phyloP scores from a whole-genome alignment of 2,797 vertebrate genomes.

The Urosaurus nigricauda region DNA sequence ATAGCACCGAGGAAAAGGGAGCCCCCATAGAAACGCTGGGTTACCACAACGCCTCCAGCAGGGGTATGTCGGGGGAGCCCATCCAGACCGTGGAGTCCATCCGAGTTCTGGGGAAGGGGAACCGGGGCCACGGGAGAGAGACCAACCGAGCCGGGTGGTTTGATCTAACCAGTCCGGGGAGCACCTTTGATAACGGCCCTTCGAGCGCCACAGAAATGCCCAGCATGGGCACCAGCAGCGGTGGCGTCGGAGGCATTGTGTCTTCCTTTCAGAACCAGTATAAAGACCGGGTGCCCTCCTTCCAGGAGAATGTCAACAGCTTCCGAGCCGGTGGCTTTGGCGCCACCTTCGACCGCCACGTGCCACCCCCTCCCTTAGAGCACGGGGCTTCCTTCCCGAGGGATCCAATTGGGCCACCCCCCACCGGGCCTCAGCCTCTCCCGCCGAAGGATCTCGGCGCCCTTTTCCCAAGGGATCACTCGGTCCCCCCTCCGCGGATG shows the following conservation, averaged over 20 bases:
- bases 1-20: conserved; percentile 83
- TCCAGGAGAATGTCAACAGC: conserved; percentile 77
- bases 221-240: conserved; percentile 64
- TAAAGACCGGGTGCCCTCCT: conserved; percentile 78
- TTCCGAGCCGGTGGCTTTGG: conserved; percentile 79
- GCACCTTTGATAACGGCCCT: conserved; percentile 80
- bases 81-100: conserved; percentile 97
- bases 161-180: conserved; percentile 72
- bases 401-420: conserved; percentile 56
- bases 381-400: conserved; percentile 79
- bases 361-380: conserved; percentile 70
- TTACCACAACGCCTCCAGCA: conserved; percentile 82
- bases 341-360: conserved; percentile 80
- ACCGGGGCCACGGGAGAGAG: conserved; percentile 81
- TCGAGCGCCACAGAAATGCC: conserved; percentile 74
- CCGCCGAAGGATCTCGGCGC: conserved; percentile 79
- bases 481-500: conserved; percentile 76
- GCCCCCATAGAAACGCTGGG: conserved; percentile 90
- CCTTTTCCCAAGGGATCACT: conserved; percentile 77
- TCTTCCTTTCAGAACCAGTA: conserved; percentile 76
- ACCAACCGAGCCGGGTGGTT: conserved; percentile 79
- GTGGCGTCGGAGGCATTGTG: conserved; percentile 57
- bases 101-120: conserved; percentile 88
- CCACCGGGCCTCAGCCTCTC: conserved; percentile 73
- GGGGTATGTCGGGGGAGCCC: conserved; percentile 88